Base-by-base conservation (phyloP, 2,888 invertebrate species). In the Eucera pruinosa region DNA sequence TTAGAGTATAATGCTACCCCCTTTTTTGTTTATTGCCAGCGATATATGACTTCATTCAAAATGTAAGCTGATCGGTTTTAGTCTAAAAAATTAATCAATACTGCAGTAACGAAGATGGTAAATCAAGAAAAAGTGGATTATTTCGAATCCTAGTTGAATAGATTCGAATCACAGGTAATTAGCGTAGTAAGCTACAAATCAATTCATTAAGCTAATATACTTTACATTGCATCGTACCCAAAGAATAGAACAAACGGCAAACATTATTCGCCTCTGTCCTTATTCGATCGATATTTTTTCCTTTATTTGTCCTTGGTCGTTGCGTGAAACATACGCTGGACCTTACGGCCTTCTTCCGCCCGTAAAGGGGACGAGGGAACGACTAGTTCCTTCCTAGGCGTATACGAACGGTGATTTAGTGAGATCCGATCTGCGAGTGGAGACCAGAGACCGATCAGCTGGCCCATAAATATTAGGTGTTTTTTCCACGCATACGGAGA, bases 391-490 rank as follows among this genome's bases (percentile, higher is more conserved):
- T 87, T 86, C 85, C 87, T 87, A 88, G 87, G 87, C 88, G 86
- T 87, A 82, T 58, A 82, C 84, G 69, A 48, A 39, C 78, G 64
- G 87, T 87, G 87, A 87, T 87, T 88, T 87, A 86, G 81, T 77
- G 86, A 83, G 87, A 85, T 84, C 82, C 88, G 89, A 90, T 90
- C 87, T 78, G 65, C 80, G 82, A 79, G 76, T 78, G 77, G 84
- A 79, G 80, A 74, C 81, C 82, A 77, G 84, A 77, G 82, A 84
- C 86, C 86, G 86, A 90, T 90, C 90, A 89, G 86, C 81, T 81
- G 81, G 85, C 87, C 87, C 86, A 90, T 90, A 90, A 90, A 90
- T 90, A 90, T 89, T 83, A 86, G 83, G 83, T 82, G 84, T 81
- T 84, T 85, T 80, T 67, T 62, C 33, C 48, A 36, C 61, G 48